Base-by-base conservation (phyloP, 1,140 invertebrate genomes). In the Tetragonula clypearis region DNA sequence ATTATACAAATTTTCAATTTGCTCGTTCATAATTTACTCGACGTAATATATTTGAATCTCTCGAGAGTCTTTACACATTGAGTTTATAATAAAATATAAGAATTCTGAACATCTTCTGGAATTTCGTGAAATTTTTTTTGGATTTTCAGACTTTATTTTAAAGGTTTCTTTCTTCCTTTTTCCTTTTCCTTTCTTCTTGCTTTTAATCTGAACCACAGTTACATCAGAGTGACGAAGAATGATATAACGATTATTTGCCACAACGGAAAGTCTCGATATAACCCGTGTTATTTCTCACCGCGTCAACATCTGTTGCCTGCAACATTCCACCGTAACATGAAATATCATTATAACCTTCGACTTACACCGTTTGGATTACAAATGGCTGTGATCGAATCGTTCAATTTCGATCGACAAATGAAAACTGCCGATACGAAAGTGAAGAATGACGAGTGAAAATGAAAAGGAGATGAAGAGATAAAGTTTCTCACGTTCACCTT, bases 241-340 rank as follows among this genome's bases (percentile, higher is more conserved):
- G 35, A 35, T 79, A 78, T 68, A 41, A 41, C 41, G 49, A 69
- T 30, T 73, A 73, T 73, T 81, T 81, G 73, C 53, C 72, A 81
- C 35, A 15, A 66, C 68, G 41, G 60, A 56, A 1, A 19, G 72
- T 66, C 55, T 35, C 30, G n/a, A 9, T 6, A 6, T 15, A 49
- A 30, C 26, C 17, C 19, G 56, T 66, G 23, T 15, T 65, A 66
- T 82, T 74, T 65, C 9, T 4, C 26, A 9, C n/a, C 6, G 3
- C 14, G 17, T 55, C 69, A 9, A 49, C 8, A 49, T 49, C 41
- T 49, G 41, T 49, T 9, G 6, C 19, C 49, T 12, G 21, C 19
- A 14, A n/a, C 26, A 68, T 30, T 60, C 21, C 11, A 23, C 9
- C 1, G 58, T 60, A 60, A 23, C 12, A 30, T 30, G 30, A 35